phyloP scores from a whole-genome alignment of 2,888 invertebrate genomes.

The Polydrusus tereticollis region DNA sequence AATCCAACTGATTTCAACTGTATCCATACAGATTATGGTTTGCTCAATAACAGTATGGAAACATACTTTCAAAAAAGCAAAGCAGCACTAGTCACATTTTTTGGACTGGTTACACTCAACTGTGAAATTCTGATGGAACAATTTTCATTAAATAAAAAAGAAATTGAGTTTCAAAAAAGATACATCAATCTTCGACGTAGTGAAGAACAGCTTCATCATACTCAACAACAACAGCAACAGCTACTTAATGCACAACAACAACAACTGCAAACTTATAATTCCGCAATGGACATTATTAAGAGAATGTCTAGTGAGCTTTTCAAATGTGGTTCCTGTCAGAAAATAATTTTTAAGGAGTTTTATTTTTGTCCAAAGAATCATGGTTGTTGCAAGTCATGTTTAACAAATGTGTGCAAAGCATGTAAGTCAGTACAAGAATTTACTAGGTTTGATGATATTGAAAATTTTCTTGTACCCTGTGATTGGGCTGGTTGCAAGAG shows the following conservation, averaged over 20 bases:
- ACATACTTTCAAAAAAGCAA: neutral
- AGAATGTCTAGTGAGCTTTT: conserved; percentile 1
- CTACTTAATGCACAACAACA: neutral
- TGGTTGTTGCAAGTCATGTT: neutral
- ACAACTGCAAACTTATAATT: neutral
- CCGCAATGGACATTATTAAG: neutral
- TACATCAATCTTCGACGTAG: neutral
- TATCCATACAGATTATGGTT: neutral
- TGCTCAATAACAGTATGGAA: neutral
- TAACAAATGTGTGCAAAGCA: neutral
- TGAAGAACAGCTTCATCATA: neutral
- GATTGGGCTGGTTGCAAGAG: neutral
- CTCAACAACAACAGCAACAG: neutral
- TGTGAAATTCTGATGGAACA: neutral
- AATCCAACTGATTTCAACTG: neutral
- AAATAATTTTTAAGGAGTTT: neutral
- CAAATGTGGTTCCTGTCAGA: neutral
- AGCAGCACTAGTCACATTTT: neutral
- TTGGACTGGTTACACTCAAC: neutral
- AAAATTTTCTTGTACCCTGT: neutral
- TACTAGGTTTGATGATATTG: neutral
- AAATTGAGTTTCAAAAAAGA: neutral
- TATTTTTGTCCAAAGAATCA: neutral
- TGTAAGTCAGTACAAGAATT: neutral
- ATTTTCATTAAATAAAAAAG: neutral